Conservation (phyloP, 2,113 vertebrate genomes). For the Dromaius novaehollandiae region DNA sequence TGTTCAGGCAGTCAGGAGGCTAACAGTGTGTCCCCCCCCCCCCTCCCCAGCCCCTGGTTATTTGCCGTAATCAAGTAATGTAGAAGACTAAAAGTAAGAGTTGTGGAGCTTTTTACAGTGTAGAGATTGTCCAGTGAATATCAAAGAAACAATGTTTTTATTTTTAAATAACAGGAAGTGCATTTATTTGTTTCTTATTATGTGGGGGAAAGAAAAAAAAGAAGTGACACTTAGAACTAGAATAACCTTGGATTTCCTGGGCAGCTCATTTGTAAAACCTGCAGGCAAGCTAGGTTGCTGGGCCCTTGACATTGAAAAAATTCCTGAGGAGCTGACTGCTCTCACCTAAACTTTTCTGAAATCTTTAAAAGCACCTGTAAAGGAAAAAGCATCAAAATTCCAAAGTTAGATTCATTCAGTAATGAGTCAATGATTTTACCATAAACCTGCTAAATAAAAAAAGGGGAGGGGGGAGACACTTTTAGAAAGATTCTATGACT, state of each 20-base stretch:
- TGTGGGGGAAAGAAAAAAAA: not conserved
- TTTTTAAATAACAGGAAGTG: not conserved
- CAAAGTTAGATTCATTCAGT: not conserved
- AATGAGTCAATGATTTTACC: not conserved
- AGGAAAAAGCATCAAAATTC: not conserved
- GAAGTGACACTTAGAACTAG: not conserved
- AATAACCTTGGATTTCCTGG: not conserved
- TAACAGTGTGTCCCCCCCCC: not conserved
- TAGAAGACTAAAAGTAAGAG: not conserved
- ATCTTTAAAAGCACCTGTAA: not conserved
- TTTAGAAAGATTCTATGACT: not conserved
- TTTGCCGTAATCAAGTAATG: not conserved
- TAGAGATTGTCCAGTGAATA: not conserved
- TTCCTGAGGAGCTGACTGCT: not conserved
- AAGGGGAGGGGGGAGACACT: not conserved
- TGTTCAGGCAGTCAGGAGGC: not conserved
- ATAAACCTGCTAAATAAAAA: not conserved
- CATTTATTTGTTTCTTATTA: not conserved
- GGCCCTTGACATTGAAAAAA: not conserved
- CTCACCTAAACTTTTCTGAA: not conserved
- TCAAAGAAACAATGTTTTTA: not conserved
- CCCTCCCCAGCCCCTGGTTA: not conserved
- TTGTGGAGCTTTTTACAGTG: not conserved
- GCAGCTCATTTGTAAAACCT: not conserved
- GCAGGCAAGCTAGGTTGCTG: not conserved